Base-by-base conservation (phyloP, 2,797 vertebrate genomes). In the Acrossocheilus wenchowensis region DNA sequence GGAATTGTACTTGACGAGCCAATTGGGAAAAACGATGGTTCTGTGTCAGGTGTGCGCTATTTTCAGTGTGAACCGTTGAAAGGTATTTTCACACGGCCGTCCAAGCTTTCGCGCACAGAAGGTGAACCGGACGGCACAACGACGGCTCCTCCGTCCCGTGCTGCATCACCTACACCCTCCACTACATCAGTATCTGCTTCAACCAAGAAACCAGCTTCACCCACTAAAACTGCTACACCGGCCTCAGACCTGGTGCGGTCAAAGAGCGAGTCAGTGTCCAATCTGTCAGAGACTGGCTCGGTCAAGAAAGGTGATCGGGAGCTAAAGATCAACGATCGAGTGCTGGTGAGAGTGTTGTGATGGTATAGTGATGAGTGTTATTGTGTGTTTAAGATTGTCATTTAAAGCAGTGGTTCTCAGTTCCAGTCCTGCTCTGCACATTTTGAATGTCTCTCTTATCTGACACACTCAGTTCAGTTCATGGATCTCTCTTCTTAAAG, bases 11-110 rank as follows among this genome's bases (percentile, higher is more conserved):
- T 99, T 62, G 98, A 99, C 2, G 98, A 99, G 88, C 93, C 97
- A 6, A 99, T 99, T 7, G 98, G 98, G 19, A 99, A 99, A 94
- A 99, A 99, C 0, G 98, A 99, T 0, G 98, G 98, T 8, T 98
- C 98, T 0, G 98, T 99, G 91, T 98, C 97, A 0, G 98, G 98
- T 1, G 96, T 99, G 50, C 96, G 98, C 23, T 99, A 99, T 91
- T 99, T 99, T 92, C 97, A 99, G 91, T 99, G 98, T 2, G 98
- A 98, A 6, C 95, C 98, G n/a, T 89, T 97, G 26, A 95, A 96
- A 89, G 98, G 98, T 54, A 99, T 99, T 88, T 99, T 99, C 88
- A 99, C 98, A 2, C 96, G 98, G 2, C 98, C 98, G 0, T 99
- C 98, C 26, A 99, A 99, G 91, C 89, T 99, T 89, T 96, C 96